Percentiles rank a stretch among this genome's conserved stretches.
These are phyloP conservation scores for Oxystoma pomonae DNA, from an alignment of 2,888 invertebrate genomes.

Conservation along the genomic window DNA sequence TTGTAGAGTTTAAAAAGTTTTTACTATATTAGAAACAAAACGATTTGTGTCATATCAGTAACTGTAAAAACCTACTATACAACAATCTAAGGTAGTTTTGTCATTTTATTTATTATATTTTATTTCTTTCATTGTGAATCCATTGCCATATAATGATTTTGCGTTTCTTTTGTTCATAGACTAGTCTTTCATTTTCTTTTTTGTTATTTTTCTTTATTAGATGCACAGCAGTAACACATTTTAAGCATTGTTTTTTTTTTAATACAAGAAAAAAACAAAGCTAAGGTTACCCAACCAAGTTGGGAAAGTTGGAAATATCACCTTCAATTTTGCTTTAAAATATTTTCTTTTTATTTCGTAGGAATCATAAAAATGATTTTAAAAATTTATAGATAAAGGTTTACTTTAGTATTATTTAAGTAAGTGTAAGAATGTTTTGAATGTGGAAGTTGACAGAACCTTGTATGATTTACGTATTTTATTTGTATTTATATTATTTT, in stretches of 20 bases:
- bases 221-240: not conserved
- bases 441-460: constrained; percentile 34
- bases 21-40: not conserved
- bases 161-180: not conserved
- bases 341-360: not conserved
- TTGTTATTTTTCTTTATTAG: not conserved
- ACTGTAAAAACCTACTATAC: too few relatives aligned
- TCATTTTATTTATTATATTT: not conserved
- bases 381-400: constrained; percentile 28
- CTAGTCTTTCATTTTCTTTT: not conserved
- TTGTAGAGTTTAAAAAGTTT: not conserved
- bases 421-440: constrained; percentile 28
- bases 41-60: not conserved
- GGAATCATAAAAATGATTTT: constrained; percentile 40
- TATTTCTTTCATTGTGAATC: not conserved
- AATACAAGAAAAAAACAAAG: not conserved
- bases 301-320: not conserved
- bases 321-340: too few relatives aligned
- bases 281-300: not conserved
- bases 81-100: too few relatives aligned
- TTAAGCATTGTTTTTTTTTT: not conserved
- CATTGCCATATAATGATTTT: not conserved
- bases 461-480: not conserved
- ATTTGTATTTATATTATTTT: constrained; percentile 41
- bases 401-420: constrained; percentile 35